Evolutionary conservation across 2,797 vertebrate genomes (phyloP).

Genomic region (Nothura maculosa): DNA sequence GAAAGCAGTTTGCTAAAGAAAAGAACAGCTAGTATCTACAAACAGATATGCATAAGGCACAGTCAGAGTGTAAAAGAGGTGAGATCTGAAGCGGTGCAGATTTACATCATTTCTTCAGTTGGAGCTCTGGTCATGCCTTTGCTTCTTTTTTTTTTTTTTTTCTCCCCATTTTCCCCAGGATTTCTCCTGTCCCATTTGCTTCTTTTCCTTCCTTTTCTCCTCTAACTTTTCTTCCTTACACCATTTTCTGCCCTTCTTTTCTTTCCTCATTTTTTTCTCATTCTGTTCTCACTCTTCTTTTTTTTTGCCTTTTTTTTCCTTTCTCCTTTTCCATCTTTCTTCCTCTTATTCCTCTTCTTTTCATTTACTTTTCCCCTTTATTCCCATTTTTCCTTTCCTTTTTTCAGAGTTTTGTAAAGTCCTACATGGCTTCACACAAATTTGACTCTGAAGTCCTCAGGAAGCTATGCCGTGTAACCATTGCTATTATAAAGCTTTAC

Average conservation of each 20-base stretch:
- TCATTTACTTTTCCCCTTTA: not conserved
- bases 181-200: not conserved
- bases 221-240: not conserved
- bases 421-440: not conserved
- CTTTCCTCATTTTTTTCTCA: not conserved
- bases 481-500: not conserved
- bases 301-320: not conserved
- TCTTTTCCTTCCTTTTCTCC: not conserved
- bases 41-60: not conserved
- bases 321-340: not conserved
- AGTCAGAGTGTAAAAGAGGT: not conserved
- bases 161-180: not conserved
- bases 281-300: not conserved
- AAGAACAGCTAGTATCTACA: not conserved
- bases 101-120: accelerated
- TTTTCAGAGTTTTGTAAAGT: not conserved
- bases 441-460: not conserved
- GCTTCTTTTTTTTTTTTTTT: not conserved
- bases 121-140: not conserved
- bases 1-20: not conserved
- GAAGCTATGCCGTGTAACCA: not conserved
- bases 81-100: not conserved
- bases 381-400: not conserved
- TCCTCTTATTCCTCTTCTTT: not conserved
- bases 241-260: not conserved